Evolutionary conservation across 2,797 vertebrate genomes (phyloP), one percentile per base, ranked within the genome.

Genomic region (Argyrosomus regius): DNA sequence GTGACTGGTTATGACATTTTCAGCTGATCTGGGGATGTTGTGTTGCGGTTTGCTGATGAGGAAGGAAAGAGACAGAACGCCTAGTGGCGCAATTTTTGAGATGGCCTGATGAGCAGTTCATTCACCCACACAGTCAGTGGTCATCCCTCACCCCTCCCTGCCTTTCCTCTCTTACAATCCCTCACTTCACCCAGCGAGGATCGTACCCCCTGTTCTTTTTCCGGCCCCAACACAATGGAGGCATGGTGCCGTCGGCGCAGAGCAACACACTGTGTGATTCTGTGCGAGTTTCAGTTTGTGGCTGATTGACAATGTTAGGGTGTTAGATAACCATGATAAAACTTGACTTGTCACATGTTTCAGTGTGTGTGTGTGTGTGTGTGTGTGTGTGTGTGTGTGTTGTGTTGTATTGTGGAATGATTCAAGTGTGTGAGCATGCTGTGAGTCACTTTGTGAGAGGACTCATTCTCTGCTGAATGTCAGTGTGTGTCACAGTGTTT

Each of bases 191-290:
- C 77, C 81, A 6, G 72, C 12, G 83, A 82, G 81, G 78, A 71
- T 83, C 56, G 67, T 56, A 80, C 77, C 77, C 83, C 54, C 86
- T 72, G 89, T 87, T 88, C 88, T 88, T 77, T 84, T 87, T 92
- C 88, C 76, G 74, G 58, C 82, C n/a, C 0, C 41, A 12, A 43
- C 82, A 94, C 94, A 94, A 93, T 92, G 89, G 90, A 83, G 82
- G 83, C 92, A 83, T 91, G 91, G 90, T 92, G 86, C 83, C 17
- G 71, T 77, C 50, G 67, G 84, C 18, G 52, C 88, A 78, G 85
- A 72, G 54, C 74, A 5, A 60, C 90, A 64, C 89, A 85, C 87
- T 89, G 87, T 61, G 57, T 49, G 76, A 22, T 64, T 88, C 77
- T 88, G 89, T 89, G 69, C 48, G 57, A 67, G 64, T 62, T 61